These are phyloP conservation scores for Sylvicapra grimmia DNA, from an alignment of 2,113 vertebrate genomes.

Conservation along the genomic window DNA sequence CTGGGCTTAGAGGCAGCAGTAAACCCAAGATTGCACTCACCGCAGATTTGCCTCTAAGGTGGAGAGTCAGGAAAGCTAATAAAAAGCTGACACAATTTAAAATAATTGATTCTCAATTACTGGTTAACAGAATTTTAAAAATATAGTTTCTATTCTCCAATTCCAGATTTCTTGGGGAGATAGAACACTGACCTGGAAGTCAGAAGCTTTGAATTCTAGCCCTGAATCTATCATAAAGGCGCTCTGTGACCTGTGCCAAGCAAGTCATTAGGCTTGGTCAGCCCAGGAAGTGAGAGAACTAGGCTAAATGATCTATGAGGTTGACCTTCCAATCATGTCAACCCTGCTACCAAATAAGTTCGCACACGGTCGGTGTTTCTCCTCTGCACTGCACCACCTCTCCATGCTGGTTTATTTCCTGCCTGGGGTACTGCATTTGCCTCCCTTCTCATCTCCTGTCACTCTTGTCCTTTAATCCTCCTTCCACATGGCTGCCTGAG, in stretches of 20 bases:
- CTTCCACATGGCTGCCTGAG: background rate
- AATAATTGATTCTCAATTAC: background rate
- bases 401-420: background rate
- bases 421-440: background rate
- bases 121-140: background rate
- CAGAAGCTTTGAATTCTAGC: background rate
- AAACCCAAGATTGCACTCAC: background rate
- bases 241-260: background rate
- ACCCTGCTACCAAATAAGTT: background rate
- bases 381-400: background rate
- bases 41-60: background rate
- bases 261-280: background rate
- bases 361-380: background rate
- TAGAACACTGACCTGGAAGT: background rate
- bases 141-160: background rate
- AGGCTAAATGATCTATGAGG: background rate
- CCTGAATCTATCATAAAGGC: background rate
- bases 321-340: background rate
- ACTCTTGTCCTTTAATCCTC: background rate
- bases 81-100: background rate
- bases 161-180: background rate
- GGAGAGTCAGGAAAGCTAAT: background rate
- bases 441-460: background rate
- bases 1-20: background rate
- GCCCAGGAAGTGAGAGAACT: background rate